Base-by-base conservation (phyloP, 2,797 vertebrate species). In the Nyctalus aviator region DNA sequence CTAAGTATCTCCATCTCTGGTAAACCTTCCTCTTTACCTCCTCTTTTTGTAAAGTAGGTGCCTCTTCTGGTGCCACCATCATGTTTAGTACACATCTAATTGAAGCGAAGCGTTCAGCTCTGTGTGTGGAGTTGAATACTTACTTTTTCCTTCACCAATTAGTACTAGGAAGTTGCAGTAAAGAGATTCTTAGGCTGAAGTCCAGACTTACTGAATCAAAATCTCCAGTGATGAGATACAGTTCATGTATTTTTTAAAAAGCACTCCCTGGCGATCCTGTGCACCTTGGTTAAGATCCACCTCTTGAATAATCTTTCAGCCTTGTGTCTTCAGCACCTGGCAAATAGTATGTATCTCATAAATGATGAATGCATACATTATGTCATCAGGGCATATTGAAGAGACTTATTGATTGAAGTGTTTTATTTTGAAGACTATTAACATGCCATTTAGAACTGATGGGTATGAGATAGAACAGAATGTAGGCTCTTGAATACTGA, bases 361-460 rank as follows among this genome's bases (percentile, higher is more conserved):
- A 89, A 69, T 91, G 57, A 66, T 86, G 32, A 81, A 48, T 84
- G 55, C 78, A 53, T 82, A 84, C n/a, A 66, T 64, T 64, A 25
- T 84, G n/a, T 77, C 78, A 90, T 93, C 46, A 89, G 75, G 50
- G 59, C 37, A 83, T 73, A 76, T 76, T 86, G 87, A 92, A 69
- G 84, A 89, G 68, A 86, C 73, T 71, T 90, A 71, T 15, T 87
- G 73, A 83, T 10, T 90, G 21, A 35, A 83, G 62, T 88, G 44
- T 88, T 95, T 90, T 79, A 75, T 89, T 94, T 90, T 46, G 55
- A 84, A 50, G 57, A 89, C 8, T 66, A 72, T 69, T 91, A 71
- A 30, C 32, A 69, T 91, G 57, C 75, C 37, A 81, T 93, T 94
- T 90, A 92, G 88, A 89, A 53, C 89, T 89, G 79, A 41, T 86